phyloP scores from a whole-genome alignment of 1,140 invertebrate genomes.

The Neodiprion lecontei region DNA sequence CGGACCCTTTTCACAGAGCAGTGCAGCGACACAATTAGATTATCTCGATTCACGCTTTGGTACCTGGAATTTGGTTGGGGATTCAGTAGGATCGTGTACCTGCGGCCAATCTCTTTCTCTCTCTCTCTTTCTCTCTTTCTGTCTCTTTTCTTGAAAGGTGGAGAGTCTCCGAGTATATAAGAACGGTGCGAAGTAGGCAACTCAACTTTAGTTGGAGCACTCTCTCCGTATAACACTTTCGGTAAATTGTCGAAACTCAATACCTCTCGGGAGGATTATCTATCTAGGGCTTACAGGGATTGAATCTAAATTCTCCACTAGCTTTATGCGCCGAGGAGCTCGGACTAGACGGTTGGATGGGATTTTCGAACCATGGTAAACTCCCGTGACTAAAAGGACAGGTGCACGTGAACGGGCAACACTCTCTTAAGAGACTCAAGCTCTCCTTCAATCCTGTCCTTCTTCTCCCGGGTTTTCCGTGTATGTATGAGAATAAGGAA shows the following conservation, averaged over 20 bases:
- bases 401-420: neutral
- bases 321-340: neutral
- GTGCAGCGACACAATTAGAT: neutral
- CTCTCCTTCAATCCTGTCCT: neutral
- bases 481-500: neutral
- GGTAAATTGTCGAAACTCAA: no score
- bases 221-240: no score
- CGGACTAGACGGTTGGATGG: neutral
- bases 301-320: no score
- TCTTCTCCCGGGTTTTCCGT: neutral
- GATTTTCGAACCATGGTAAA: neutral
- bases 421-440: neutral
- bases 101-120: conserved; percentile 3
- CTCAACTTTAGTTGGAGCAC: no score
- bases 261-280: no score
- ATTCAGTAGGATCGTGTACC: neutral
- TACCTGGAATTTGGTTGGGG: neutral
- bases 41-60: neutral
- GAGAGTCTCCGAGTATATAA: neutral
- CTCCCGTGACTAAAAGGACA: neutral
- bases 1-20: neutral
- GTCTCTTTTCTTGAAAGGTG: neutral
- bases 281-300: no score
- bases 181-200: no score
- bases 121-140: neutral